Percentiles rank a stretch among this genome's conserved stretches.
phyloP scores from a whole-genome alignment of 2,888 invertebrate species.

The Leptopilina drosophilae region DNA sequence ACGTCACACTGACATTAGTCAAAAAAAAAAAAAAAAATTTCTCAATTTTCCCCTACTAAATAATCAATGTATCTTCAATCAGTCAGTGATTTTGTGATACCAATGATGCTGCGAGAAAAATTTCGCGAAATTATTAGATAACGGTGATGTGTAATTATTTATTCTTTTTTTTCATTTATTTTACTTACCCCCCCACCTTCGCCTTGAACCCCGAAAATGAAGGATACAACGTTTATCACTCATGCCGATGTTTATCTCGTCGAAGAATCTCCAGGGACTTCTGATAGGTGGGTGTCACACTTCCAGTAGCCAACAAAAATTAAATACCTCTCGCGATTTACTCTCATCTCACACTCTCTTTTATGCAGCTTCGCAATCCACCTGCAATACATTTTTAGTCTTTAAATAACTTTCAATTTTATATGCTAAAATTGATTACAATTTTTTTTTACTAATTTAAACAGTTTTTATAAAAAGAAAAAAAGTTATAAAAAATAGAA shows the following conservation, averaged over 20 bases:
- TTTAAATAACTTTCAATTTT: neutral
- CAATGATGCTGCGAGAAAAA: slow-evolving; percentile 21
- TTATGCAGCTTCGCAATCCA: slow-evolving; percentile 1
- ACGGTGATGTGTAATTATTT: slow-evolving; percentile 1
- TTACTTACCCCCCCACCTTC: neutral
- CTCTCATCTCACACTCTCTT: neutral
- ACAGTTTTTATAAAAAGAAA: too few species aligned
- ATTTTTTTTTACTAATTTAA: too few species aligned
- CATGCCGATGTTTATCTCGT: slow-evolving; percentile 69
- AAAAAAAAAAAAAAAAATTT: neutral
- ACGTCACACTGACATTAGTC: slow-evolving; percentile 13
- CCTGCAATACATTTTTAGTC: neutral
- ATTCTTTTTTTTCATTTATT: neutral
- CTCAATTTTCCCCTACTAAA: neutral
- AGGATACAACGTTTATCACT: slow-evolving; percentile 67
- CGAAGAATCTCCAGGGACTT: slow-evolving; percentile 62
- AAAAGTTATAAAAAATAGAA: too few species aligned
- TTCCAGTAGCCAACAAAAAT: slow-evolving; percentile 9
- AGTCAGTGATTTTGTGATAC: neutral
- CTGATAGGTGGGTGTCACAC: slow-evolving; percentile 63
- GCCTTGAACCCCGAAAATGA: slow-evolving; percentile 58
- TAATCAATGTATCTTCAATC: slow-evolving; percentile 16
- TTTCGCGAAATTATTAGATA: slow-evolving; percentile 30
- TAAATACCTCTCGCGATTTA: neutral
- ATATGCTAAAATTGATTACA: too few species aligned